Conservation (phyloP, 2,113 vertebrate genomes). For the Callocephalon fimbriatum region DNA sequence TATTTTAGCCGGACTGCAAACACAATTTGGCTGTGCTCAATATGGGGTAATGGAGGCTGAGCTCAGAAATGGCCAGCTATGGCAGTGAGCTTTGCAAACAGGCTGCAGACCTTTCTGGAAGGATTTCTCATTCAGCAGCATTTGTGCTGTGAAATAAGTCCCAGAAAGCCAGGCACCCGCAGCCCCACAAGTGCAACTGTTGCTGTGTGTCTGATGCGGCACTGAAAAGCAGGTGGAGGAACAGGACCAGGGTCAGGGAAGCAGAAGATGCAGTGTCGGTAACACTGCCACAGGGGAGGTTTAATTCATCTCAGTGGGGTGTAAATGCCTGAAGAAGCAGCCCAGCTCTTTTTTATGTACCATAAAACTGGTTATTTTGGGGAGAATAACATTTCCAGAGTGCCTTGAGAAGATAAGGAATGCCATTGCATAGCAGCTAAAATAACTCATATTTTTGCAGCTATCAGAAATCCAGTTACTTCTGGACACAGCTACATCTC, state of each 20-base stretch:
- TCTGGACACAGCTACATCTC: neutral
- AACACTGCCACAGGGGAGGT: neutral
- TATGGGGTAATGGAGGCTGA: rapidly evolving
- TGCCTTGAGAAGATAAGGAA: neutral
- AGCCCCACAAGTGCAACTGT: rapidly evolving
- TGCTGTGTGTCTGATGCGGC: rapidly evolving
- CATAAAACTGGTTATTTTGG: neutral
- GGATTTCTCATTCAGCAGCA: neutral
- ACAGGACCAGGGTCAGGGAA: neutral
- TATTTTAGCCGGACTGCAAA: neutral
- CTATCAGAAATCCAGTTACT: neutral
- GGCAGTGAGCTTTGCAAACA: neutral
- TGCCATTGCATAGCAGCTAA: neutral
- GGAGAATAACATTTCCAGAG: neutral
- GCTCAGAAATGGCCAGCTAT: neutral
- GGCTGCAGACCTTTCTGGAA: neutral
- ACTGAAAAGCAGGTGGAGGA: neutral
- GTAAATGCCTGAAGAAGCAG: neutral
- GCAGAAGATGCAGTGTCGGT: neutral
- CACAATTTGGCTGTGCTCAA: neutral
- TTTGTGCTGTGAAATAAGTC: neutral
- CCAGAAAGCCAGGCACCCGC: rapidly evolving
- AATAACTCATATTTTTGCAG: neutral
- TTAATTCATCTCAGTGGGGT: neutral
- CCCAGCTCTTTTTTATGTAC: neutral